Evolutionary conservation across 2,113 vertebrate species (phyloP).

Genomic region (Syngnathoides biaculeatus): DNA sequence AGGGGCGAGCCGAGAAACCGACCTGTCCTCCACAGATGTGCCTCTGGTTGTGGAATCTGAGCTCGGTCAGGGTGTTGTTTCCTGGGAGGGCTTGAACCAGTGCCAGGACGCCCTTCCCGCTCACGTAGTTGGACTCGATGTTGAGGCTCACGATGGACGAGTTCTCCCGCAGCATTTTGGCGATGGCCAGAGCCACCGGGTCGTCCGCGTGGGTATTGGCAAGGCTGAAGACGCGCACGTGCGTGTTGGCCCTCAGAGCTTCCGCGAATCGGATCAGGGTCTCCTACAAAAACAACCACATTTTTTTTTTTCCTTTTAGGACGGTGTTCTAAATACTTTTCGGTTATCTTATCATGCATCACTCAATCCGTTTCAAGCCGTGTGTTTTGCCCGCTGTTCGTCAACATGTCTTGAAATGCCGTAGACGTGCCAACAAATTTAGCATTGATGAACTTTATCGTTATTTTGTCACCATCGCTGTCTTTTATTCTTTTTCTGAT

Average conservation of each 20-base stretch:
- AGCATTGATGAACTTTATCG: no score
- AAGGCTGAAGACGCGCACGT: conserved; percentile 83
- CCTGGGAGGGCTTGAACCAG: conserved; percentile 83
- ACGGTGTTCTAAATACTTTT: no score
- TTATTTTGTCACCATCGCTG: no score
- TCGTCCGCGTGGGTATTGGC: conserved; percentile 92
- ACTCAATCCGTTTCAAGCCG: no score
- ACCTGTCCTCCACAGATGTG: conserved; percentile 91
- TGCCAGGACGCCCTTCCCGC: conserved; percentile 88
- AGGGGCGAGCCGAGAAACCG: background rate
- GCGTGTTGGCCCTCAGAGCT: conserved; percentile 82
- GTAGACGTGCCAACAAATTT: no score
- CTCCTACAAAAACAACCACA: conserved; percentile 56
- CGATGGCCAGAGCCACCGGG: conserved; percentile 81
- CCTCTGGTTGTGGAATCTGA: conserved; percentile 96
- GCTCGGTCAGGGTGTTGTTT: conserved; percentile 85
- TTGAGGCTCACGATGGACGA: conserved; percentile 83
- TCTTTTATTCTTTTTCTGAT: no score
- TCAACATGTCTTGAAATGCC: no score
- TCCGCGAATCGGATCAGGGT: conserved; percentile 87
- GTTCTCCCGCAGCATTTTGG: conserved; percentile 86
- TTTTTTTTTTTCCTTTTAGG: background rate
- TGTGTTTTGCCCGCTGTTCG: no score
- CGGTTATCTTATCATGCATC: no score
- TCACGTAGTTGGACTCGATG: conserved; percentile 95